A percentile compares a stretch with the other conserved stretches of the same genome.
Evolutionary conservation across 2,113 vertebrate species (phyloP).

Genomic region (Montifringilla adamsi): DNA sequence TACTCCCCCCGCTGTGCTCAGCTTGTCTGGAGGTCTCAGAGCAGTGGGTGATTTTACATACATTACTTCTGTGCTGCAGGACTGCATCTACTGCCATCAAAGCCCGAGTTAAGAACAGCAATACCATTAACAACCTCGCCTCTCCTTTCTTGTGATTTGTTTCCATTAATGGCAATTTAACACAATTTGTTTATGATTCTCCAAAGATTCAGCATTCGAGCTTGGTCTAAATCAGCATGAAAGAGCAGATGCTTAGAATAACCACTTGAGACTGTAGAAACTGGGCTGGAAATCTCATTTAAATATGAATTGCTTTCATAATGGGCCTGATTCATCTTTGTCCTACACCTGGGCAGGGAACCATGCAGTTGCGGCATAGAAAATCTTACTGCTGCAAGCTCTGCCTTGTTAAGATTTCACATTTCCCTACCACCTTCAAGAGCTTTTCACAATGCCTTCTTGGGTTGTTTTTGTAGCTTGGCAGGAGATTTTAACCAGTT

Average conservation of each 20-base stretch:
- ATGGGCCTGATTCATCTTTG: constrained; percentile 25
- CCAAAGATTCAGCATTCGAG: constrained; percentile 33
- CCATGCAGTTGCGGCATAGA: background rate
- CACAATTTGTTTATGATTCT: constrained; percentile 64
- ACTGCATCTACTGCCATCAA: background rate
- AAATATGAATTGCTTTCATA: constrained; percentile 52
- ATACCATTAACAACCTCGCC: background rate
- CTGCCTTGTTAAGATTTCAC: background rate
- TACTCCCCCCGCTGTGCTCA: constrained; percentile 55
- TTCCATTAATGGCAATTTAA: constrained; percentile 40
- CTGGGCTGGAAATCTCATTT: constrained; percentile 39
- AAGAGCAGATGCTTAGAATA: constrained; percentile 58
- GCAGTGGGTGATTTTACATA: constrained; percentile 58
- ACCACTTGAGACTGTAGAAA: constrained; percentile 32
- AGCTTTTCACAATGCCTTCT: background rate
- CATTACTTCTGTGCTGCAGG: constrained; percentile 41
- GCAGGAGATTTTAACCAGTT: background rate
- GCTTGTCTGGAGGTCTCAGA: constrained; percentile 60
- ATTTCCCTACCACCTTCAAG: background rate
- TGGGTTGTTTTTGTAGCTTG: background rate
- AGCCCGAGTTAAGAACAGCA: background rate
- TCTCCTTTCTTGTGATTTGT: constrained; percentile 1
- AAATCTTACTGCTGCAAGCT: background rate
- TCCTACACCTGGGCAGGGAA: constrained; percentile 5
- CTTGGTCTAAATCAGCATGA: constrained; percentile 47